Evolutionary conservation across 2,888 invertebrate species (phyloP), one percentile per base, ranked within the genome.

Genomic region (Eumerus sabulonum): DNA sequence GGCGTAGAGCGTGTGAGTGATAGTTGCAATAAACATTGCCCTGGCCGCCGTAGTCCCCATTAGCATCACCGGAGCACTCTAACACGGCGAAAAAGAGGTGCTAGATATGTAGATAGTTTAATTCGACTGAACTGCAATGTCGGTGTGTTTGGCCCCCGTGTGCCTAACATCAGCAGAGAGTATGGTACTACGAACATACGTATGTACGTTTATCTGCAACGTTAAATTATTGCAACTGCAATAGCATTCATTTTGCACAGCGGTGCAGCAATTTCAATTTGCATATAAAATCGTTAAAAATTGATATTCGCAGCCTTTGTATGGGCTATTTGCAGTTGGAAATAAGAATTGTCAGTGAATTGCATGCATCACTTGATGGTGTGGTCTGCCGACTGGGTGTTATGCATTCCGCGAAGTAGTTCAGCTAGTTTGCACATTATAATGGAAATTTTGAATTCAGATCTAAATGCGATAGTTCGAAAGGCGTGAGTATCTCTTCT

Each of bases 201-300:
- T 17, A 48, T 40, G 18, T 38, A 45, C 38, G 13, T 17, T 44
- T 54, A 79, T 79, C 74, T 68, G 42, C 68, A 79, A 68, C 74
- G 79, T 59, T 74, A 79, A 79, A 79, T 74, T 79, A 79, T 79
- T 73, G 68, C 74, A 74, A 74, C 68, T 74, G 68, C 56, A 13
- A 70, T 70, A 59, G 63, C 59, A 74, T 79, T 74, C 79, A 74
- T 74, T 74, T 64, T 64, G 64, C 48, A 62, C 59, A 38, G 63
- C 64, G 45, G 42, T 64, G 64, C 59, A 44, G 79, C 79, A 74
- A 73, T 70, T 64, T 74, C 79, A 74, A 79, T 79, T 79, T 79
- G 79, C 79, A 79, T 79, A 79, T 64, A 74, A 79, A 79, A 79
- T 74, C 79, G 79, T 74, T 79, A 70, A 79, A 79, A 79, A 74